Percentiles rank a stretch among this genome's conserved stretches.
These are phyloP conservation scores for Aphelenchoides fujianensis DNA, from an alignment of 1,140 invertebrate genomes.

Conservation along the genomic window DNA sequence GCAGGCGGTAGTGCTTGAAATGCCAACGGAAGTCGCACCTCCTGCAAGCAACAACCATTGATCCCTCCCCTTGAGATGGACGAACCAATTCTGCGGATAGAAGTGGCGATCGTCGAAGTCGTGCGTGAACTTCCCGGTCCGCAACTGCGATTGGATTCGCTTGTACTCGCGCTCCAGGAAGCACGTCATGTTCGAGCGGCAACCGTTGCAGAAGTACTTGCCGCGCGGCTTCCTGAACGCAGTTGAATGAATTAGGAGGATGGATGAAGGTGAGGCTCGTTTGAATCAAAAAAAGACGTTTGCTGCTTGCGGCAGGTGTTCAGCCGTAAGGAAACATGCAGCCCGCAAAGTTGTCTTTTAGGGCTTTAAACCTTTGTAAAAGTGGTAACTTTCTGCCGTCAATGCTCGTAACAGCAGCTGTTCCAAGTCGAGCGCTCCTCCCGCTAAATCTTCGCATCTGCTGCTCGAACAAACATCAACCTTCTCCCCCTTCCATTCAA, in stretches of 20 bases:
- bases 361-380: too few relatives aligned
- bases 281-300: too few relatives aligned
- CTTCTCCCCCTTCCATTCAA: too few relatives aligned
- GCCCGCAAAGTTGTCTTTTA: too few relatives aligned
- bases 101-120: slow-evolving; percentile 21
- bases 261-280: too few relatives aligned
- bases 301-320: too few relatives aligned
- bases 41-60: background rate
- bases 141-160: background rate
- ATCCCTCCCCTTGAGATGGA: background rate
- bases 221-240: background rate
- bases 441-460: too few relatives aligned
- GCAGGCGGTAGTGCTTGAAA: slow-evolving; percentile 20
- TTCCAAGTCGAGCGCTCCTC: too few relatives aligned
- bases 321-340: too few relatives aligned
- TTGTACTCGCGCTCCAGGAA: background rate
- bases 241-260: too few relatives aligned
- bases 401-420: too few relatives aligned
- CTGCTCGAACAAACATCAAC: too few relatives aligned
- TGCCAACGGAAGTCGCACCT: slow-evolving; percentile 24
- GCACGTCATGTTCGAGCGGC: slow-evolving; percentile 3
- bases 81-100: slow-evolving; percentile 13
- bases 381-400: background rate
- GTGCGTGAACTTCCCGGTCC: background rate
- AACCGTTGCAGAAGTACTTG: slow-evolving; percentile 24